phyloP scores from a whole-genome alignment of 1,140 invertebrate genomes.

The Drosophila truncata region DNA sequence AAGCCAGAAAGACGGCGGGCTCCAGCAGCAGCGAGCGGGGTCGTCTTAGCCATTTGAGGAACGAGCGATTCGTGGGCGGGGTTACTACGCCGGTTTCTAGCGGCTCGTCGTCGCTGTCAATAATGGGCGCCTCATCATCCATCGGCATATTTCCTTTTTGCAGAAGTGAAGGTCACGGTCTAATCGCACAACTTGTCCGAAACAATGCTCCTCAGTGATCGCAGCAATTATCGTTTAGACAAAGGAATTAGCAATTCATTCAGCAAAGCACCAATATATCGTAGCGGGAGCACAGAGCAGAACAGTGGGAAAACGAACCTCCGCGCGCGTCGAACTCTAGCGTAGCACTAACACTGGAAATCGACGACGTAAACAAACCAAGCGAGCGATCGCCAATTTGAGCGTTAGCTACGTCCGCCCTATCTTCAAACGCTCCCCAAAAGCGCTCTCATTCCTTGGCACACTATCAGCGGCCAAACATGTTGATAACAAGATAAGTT shows the following conservation, averaged over 20 bases:
- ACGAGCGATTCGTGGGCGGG: constrained; percentile 1
- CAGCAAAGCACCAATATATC: constrained; percentile 14
- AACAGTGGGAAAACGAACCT: constrained; percentile 7
- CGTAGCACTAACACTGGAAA: constrained; percentile 41
- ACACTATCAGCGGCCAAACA: not conserved
- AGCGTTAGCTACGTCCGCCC: constrained; percentile 14
- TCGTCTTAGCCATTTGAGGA: constrained; percentile 2
- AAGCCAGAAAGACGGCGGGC: constrained; percentile 77
- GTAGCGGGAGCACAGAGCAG: constrained; percentile 15
- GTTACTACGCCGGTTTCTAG: not conserved
- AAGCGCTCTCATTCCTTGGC: constrained; percentile 1
- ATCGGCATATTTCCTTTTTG: constrained; percentile 9
- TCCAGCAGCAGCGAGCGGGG: constrained; percentile 63
- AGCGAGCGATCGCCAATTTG: constrained; percentile 35
- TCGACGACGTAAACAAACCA: constrained; percentile 35
- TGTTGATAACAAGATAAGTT: constrained; percentile 1
- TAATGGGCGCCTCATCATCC: constrained; percentile 29
- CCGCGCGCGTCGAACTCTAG: constrained; percentile 57
- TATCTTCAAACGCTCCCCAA: constrained; percentile 7
- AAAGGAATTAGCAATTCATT: constrained; percentile 76
- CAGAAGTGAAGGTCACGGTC: constrained; percentile 15
- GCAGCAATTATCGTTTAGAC: constrained; percentile 40
- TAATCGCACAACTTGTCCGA: constrained; percentile 21
- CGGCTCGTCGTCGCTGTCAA: constrained; percentile 24
- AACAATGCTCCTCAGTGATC: constrained; percentile 7